Conservation (phyloP, 2,113 vertebrate species). For the Lontra canadensis region DNA sequence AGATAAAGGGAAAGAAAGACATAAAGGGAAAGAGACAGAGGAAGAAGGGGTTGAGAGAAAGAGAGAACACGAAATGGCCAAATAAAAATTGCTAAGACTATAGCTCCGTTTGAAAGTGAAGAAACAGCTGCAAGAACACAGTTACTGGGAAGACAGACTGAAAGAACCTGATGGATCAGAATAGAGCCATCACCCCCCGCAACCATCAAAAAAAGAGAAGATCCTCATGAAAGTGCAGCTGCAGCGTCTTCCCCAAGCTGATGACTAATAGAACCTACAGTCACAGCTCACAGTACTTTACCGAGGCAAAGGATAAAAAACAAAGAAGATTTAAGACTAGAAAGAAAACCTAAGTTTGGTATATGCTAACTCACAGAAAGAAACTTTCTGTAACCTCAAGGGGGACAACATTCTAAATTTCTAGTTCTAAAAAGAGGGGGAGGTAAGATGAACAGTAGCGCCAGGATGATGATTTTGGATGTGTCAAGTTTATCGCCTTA, state of each 20-base stretch:
- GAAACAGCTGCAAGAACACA: neutral
- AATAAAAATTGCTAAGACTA: neutral
- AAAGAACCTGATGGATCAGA: neutral
- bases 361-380: slow-evolving; percentile 1
- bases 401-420: neutral
- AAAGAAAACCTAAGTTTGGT: neutral
- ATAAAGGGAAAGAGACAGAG: neutral
- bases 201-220: neutral
- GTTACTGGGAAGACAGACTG: neutral
- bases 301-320: neutral
- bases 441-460: neutral
- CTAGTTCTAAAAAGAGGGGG: neutral
- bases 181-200: neutral
- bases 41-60: neutral
- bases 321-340: neutral
- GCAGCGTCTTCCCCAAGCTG: neutral
- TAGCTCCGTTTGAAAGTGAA: neutral
- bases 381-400: neutral
- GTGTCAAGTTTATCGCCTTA: neutral
- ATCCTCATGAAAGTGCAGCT: neutral
- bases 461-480: neutral
- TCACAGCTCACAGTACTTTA: neutral
- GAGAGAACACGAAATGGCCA: neutral
- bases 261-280: neutral
- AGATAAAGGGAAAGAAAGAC: neutral